Evolutionary conservation across 2,888 invertebrate species (phyloP).

Genomic region (Sinodicranocentrus sp.): DNA sequence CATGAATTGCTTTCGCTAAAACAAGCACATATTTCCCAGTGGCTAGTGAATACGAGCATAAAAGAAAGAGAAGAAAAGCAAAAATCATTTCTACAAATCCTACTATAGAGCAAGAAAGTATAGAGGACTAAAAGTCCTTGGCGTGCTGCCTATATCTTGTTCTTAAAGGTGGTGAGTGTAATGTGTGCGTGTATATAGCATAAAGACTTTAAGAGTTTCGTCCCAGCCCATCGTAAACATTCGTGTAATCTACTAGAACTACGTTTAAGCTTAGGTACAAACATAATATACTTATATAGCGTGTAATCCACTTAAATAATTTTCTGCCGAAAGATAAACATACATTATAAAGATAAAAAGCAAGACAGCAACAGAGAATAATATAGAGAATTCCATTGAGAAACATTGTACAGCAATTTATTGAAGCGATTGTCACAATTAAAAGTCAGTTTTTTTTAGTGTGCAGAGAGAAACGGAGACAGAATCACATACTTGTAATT

Average conservation of each 20-base stretch:
- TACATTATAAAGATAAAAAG: conserved; percentile 33
- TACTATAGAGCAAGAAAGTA: too few relatives aligned
- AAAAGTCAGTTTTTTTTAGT: conserved; percentile 41
- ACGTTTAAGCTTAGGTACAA: neutral
- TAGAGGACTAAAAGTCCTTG: conserved; percentile 1
- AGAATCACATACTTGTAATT: conserved; percentile 17
- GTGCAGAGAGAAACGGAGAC: conserved; percentile 67
- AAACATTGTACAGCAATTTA: conserved; percentile 46
- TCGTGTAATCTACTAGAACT: neutral
- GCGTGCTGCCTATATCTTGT: conserved; percentile 27
- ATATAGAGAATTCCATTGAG: conserved; percentile 29
- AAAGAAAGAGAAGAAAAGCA: neutral
- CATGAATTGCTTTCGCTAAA: neutral
- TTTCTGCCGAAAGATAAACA: conserved; percentile 10
- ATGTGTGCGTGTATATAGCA: too few relatives aligned
- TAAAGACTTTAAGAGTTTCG: neutral
- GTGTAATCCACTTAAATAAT: neutral
- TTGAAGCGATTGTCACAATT: conserved; percentile 65
- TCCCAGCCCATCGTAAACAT: conserved; percentile 20
- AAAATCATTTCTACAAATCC: neutral
- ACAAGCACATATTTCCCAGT: too few relatives aligned
- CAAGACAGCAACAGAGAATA: conserved; percentile 60
- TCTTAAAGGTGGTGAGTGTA: too few relatives aligned
- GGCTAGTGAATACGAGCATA: too few relatives aligned
- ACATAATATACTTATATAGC: neutral